These are phyloP conservation scores for Dilophus febrilis DNA, from an alignment of 2,888 invertebrate species.

Conservation along the genomic window DNA sequence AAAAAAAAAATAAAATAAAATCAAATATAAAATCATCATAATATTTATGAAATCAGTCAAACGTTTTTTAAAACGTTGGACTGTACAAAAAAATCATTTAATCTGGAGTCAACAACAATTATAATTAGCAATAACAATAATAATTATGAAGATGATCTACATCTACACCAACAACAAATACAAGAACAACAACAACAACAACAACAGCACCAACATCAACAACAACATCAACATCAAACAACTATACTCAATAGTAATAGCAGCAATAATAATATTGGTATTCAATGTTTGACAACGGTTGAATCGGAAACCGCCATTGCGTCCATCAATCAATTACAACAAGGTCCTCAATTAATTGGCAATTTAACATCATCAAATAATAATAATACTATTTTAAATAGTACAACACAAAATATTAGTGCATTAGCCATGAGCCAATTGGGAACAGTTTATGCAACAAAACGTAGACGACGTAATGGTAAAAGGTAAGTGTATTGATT, in stretches of 20 bases:
- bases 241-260: no score
- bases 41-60: no score
- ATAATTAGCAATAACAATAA: no score
- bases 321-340: neutral
- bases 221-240: no score
- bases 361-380: neutral
- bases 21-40: no score
- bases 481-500: constrained; percentile 91
- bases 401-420: neutral
- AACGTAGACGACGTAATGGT: constrained; percentile 84
- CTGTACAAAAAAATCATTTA: constrained; percentile 1
- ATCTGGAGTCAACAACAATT: constrained; percentile 11
- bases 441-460: constrained; percentile 93
- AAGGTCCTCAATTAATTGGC: neutral
- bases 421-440: constrained; percentile 60
- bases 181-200: neutral
- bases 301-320: neutral
- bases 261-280: neutral
- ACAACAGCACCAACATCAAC: neutral
- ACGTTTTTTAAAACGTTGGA: no score
- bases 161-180: neutral
- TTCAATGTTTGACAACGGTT: constrained; percentile 1
- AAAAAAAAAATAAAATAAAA: no score
- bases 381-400: no score
- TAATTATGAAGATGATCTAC: constrained; percentile 2